A percentile compares a stretch with the other conserved stretches of the same genome.
Conservation (phyloP, 1,140 invertebrate genomes). For the Pseudomyrmex flavicornis region DNA sequence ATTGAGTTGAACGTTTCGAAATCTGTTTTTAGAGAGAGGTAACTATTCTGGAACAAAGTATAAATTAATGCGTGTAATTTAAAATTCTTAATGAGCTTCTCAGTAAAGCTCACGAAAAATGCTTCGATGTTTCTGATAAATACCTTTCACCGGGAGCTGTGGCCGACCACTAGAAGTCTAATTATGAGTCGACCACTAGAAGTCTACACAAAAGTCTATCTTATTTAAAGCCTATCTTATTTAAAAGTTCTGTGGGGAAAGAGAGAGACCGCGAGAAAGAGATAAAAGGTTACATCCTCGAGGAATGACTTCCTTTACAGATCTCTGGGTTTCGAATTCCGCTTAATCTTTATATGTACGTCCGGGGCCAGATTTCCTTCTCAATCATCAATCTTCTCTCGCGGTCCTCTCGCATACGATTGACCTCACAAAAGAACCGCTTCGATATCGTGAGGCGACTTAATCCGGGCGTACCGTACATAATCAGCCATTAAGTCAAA, state of each 20-base stretch:
- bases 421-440: slow-evolving; percentile 38
- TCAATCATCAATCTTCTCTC: slow-evolving; percentile 24
- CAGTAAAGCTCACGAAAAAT: background rate
- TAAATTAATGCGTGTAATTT: background rate
- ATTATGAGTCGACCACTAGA: slow-evolving; percentile 1
- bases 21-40: background rate
- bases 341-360: background rate
- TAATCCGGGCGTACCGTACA: slow-evolving; percentile 18
- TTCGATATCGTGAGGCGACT: slow-evolving; percentile 42
- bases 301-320: background rate
- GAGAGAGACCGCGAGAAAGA: background rate
- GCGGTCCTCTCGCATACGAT: slow-evolving; percentile 25
- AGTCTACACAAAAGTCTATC: slow-evolving; percentile 17
- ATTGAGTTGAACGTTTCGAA: background rate
- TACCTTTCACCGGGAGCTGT: background rate
- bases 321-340: background rate
- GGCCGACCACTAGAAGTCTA: background rate
- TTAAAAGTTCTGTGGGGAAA: too few species aligned
- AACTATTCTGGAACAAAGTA: background rate
- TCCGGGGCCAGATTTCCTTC: background rate
- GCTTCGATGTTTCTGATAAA: slow-evolving; percentile 22
- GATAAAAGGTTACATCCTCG: background rate
- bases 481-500: slow-evolving; percentile 46
- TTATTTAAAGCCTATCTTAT: background rate
- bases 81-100: slow-evolving; percentile 14